Evolutionary conservation across 2,888 invertebrate species (phyloP).

Genomic region (Graphium colonna): DNA sequence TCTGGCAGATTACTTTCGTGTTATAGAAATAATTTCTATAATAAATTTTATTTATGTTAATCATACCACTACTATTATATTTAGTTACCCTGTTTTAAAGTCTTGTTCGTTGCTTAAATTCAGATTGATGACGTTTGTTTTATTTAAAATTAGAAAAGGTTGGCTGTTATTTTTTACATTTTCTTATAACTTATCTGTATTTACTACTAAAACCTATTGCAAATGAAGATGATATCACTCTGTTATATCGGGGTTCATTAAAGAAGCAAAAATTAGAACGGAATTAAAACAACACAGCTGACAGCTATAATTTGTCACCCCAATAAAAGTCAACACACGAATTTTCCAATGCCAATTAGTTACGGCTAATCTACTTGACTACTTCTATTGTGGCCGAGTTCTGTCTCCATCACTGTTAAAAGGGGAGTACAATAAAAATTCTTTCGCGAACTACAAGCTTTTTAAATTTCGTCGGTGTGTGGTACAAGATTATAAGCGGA

Average conservation of each 20-base stretch:
- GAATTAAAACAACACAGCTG: conserved; percentile 45
- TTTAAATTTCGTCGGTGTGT: conserved; percentile 19
- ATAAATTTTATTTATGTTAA: no score
- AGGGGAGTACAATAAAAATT: conserved; percentile 42
- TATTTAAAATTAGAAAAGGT: neutral
- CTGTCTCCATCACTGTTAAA: conserved; percentile 33
- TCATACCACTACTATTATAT: no score
- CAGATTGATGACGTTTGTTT: no score
- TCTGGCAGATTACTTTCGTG: no score
- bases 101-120: no score
- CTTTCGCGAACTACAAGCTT: conserved; percentile 40
- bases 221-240: neutral
- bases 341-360: conserved; percentile 47
- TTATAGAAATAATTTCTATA: no score
- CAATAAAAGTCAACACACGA: conserved; percentile 39
- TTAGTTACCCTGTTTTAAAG: no score
- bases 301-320: conserved; percentile 44
- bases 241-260: no score
- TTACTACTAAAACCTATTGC: neutral
- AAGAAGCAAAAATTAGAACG: conserved; percentile 11
- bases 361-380: conserved; percentile 40
- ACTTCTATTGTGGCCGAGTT: conserved; percentile 30
- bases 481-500: conserved; percentile 8
- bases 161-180: neutral
- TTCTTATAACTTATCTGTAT: neutral